Base-by-base conservation (phyloP, 2,888 invertebrate genomes). In the Drosophila falleni region DNA sequence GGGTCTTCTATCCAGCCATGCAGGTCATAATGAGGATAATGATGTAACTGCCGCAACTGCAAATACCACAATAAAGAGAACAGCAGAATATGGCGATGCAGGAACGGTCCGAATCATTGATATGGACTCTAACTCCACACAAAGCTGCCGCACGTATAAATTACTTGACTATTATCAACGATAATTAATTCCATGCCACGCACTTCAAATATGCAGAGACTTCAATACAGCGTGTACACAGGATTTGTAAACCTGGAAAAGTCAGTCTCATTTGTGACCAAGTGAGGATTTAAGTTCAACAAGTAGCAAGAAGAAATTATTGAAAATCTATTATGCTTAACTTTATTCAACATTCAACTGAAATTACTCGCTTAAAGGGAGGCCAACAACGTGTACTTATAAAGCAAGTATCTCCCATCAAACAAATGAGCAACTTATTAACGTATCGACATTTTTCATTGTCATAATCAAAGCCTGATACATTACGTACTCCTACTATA, bases 111-210 rank as follows among this genome's bases (percentile, higher is more conserved):
- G 55, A 29, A 53, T 61, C 69, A 60, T 26, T 64, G 42, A 54
- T 19, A 42, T 47, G 29, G 50, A 54, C 46, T 26, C 37, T 50
- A 39, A 37, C 64, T 58, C 39, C 13, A 41, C n/a, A 11, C 46
- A 33, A 58, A 76, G 53, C 42, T 37, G 70, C 68, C 50, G 49
- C 77, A 72, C 69, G 67, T 66, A 73, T 69, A 78, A 66, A 70
- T 82, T 74, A 69, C 65, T 66, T 74, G 66, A 84, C 87, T 77
- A 80, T 75, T 77, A 79, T 75, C 65, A 71, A 67, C 70, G 61
- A 74, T 80, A 87, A 81, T 81, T 84, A 81, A 84, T 84, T 73
- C 66, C 65, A 60, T 77, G 71, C 54, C 66, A 69, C 54, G 53
- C 54, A 67, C 50, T 42, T 46, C 46, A 63, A 59, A 61, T 49